Evolutionary conservation across 37 sponge, comb jelly and placozoan species (phyloP).

Genomic region (Beroe ovata): DNA sequence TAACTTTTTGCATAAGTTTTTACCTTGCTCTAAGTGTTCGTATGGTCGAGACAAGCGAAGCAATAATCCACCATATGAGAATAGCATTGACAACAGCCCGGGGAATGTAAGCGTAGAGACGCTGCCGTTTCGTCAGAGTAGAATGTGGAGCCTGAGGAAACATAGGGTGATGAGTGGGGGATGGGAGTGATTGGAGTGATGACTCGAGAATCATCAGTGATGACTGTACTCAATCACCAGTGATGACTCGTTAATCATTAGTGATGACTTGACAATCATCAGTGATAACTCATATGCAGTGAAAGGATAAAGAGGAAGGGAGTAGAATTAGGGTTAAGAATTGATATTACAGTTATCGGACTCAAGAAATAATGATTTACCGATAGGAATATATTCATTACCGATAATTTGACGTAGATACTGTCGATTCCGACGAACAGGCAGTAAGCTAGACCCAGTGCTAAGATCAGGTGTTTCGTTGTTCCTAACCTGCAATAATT

Average conservation of each 20-base stretch:
- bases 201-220: no score
- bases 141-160: neutral
- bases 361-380: neutral
- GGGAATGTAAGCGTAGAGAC: conserved; percentile 62
- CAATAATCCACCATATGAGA: conserved; percentile 66
- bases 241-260: no score
- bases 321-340: no score
- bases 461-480: conserved; percentile 28
- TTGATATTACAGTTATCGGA: no score
- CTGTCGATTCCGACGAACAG: conserved; percentile 43
- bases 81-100: conserved; percentile 45
- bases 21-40: conserved; percentile 43
- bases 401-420: conserved; percentile 40
- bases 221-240: no score
- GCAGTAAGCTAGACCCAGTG: conserved; percentile 59
- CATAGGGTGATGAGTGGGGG: no score
- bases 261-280: no score
- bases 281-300: no score
- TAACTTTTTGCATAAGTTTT: no score
- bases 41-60: conserved; percentile 36
- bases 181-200: no score
- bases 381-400: neutral
- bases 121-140: conserved; percentile 16
- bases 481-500: conserved; percentile 48
- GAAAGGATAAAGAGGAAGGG: no score